Base-by-base conservation (phyloP, 1,140 invertebrate species). In the Eueides isabella region DNA sequence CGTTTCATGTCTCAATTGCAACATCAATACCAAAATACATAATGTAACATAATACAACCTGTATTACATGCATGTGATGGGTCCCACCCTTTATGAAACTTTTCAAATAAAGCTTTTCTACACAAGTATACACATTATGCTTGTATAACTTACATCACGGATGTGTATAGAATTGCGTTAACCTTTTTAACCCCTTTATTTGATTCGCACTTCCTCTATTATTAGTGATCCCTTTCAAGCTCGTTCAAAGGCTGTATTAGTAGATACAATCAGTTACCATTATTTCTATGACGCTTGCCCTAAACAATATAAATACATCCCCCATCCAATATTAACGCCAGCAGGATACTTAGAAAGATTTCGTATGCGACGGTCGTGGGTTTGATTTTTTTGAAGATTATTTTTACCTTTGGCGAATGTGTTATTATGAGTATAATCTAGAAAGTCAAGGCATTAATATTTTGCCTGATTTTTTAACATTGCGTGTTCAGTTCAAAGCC, bases 71-170 rank as follows among this genome's bases (percentile, higher is more conserved):
- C 41, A 44, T 44, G 14, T 44, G 2, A 44, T 19, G 19, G 41
- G 7, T 44, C 41, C 41, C n/a, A 9, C 41, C 41, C 41, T 44
- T 44, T 19, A 19, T 44, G 41, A 44, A 44, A 44, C 41, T 44
- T 44, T 44, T 44, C 41, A 44, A 44, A 44, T 44, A 44, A 44
- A 44, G 6, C 14, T 44, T 19, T 7, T 4, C 41, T 19, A 16
- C 4, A 38, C 35, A 38, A 38, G 67, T 69, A 72, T 77, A 80
- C 74, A 67, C 76, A 80, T 79, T 76, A 35, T 28, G 48, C 19
- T 44, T 44, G 41, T 44, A 7, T 44, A 9, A 30, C 62, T 26
- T n/a, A 6, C 28, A 64, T 23, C 14, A 44, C 35, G 12, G n/a
- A 30, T 23, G 14, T 12, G 31, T 19, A 63, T 26, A 29, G 16